phyloP scores from a whole-genome alignment of 2,113 vertebrate species.

The Sylvietta virens region DNA sequence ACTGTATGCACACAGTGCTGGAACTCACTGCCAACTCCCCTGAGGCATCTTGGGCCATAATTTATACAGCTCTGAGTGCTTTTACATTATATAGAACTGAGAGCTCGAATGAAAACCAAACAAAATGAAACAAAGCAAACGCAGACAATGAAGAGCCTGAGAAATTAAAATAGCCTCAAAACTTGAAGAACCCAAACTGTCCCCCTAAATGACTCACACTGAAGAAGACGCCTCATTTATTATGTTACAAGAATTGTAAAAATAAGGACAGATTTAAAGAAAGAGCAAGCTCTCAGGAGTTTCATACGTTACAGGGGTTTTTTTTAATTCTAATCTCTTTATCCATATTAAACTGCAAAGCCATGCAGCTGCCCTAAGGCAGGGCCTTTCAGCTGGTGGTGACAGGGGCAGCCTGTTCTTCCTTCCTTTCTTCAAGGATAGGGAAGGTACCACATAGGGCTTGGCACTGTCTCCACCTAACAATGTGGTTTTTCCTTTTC shows the following conservation, averaged over 20 bases:
- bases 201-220: background rate
- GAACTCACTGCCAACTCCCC: constrained; percentile 18
- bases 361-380: background rate
- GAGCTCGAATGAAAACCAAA: constrained; percentile 40
- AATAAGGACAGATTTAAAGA: background rate
- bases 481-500: background rate
- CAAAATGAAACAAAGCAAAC: constrained; percentile 42
- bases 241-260: background rate
- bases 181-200: constrained; percentile 24
- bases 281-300: background rate
- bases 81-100: constrained; percentile 37
- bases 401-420: background rate
- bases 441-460: background rate
- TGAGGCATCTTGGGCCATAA: constrained; percentile 1
- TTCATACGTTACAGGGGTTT: background rate
- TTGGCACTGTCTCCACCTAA: background rate
- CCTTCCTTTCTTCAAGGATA: background rate
- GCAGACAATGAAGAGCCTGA: constrained; percentile 55
- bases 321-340: background rate
- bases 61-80: constrained; percentile 40
- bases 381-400: background rate
- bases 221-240: background rate
- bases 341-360: background rate
- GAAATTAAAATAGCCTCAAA: constrained; percentile 49
- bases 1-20: background rate